These are phyloP conservation scores for Aelia acuminata DNA, from an alignment of 2,888 invertebrate species.

Conservation along the genomic window DNA sequence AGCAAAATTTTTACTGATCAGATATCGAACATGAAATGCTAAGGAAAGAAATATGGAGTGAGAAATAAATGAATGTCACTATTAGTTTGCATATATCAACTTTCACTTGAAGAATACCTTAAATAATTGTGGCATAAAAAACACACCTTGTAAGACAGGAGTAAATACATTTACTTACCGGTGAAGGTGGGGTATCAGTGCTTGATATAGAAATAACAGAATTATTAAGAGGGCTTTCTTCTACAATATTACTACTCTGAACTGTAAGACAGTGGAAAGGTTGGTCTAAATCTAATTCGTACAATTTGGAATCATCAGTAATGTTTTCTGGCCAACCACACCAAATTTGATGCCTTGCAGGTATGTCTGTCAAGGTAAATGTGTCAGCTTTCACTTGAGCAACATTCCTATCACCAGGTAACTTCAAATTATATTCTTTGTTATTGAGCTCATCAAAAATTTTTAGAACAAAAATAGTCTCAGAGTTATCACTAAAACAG, in stretches of 20 bases:
- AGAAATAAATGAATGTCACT: too few species aligned
- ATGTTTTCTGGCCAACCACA: constrained; percentile 78
- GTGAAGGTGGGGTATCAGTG: constrained; percentile 45
- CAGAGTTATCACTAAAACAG: constrained; percentile 42
- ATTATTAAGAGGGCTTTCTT: constrained; percentile 12
- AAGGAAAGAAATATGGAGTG: too few species aligned
- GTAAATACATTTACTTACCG: constrained; percentile 36
- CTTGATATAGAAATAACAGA: not conserved
- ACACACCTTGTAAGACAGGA: not conserved
- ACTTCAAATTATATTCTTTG: constrained; percentile 79
- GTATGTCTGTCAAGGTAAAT: constrained; percentile 71
- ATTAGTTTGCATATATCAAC: too few species aligned
- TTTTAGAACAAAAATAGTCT: constrained; percentile 58
- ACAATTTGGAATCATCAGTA: constrained; percentile 78
- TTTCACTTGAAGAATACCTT: not conserved
- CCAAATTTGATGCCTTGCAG: constrained; percentile 77
- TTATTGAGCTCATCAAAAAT: constrained; percentile 75
- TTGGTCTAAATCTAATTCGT: constrained; percentile 47
- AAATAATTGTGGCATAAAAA: not conserved
- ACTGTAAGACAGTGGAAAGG: constrained; percentile 54
- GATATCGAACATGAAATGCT: too few species aligned
- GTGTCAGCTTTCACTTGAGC: constrained; percentile 89
- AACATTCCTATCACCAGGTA: constrained; percentile 85
- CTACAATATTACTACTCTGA: constrained; percentile 22
- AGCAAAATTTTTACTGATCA: too few species aligned